Evolutionary conservation across 2,113 vertebrate genomes (phyloP).

Genomic region (Anthoscopus minutus): DNA sequence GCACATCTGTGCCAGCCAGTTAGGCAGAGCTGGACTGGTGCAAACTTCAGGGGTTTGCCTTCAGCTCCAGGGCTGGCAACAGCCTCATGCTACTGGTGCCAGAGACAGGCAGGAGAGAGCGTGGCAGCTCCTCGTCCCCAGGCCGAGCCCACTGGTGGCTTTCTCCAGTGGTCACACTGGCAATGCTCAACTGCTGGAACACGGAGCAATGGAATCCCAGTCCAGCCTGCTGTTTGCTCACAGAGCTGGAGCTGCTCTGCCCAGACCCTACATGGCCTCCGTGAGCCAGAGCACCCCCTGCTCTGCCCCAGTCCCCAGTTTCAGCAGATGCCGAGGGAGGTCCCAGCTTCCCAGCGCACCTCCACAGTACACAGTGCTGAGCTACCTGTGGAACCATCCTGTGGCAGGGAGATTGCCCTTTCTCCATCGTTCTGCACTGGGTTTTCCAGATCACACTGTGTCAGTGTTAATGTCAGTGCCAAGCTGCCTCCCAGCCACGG

Average conservation of each 20-base stretch:
- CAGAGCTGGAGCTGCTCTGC: not conserved
- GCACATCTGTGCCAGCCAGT: not conserved
- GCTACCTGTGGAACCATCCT: not conserved
- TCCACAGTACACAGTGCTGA: rapidly evolving
- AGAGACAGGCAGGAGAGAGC: not conserved
- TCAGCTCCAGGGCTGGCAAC: not conserved
- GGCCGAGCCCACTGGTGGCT: not conserved
- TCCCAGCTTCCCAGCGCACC: not conserved
- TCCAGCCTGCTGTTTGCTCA: not conserved
- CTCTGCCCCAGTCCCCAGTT: not conserved
- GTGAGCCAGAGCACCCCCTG: not conserved
- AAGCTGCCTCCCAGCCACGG: not conserved
- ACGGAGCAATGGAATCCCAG: rapidly evolving
- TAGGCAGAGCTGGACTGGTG: not conserved
- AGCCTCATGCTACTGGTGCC: not conserved
- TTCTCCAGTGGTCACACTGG: not conserved
- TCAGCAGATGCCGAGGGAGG: not conserved
- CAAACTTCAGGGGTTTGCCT: not conserved
- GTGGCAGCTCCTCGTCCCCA: rapidly evolving
- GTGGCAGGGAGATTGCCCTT: not conserved
- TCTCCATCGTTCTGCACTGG: not conserved
- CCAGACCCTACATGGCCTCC: rapidly evolving
- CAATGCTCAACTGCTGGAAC: not conserved
- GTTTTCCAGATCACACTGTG: not conserved
- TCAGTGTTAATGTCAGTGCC: not conserved